Evolutionary conservation across 1,140 invertebrate species (phyloP).

Genomic region (Penaeus vannamei): DNA sequence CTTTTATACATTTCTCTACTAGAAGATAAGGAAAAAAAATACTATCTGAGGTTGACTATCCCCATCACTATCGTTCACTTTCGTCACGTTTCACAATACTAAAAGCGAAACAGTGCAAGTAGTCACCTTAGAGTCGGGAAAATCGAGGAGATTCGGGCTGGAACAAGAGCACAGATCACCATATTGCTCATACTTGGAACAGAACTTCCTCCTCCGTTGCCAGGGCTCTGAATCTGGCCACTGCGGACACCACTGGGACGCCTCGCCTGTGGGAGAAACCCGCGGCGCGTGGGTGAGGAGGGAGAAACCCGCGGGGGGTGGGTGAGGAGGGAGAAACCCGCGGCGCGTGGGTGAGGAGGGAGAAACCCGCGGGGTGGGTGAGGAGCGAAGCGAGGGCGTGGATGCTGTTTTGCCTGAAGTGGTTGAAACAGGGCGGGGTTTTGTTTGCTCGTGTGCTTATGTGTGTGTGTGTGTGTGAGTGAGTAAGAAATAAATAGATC

Average conservation of each 20-base stretch:
- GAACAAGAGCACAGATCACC: slow-evolving; percentile 47
- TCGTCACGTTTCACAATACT: background rate
- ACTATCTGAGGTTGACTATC: too few species aligned
- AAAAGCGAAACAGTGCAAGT: background rate
- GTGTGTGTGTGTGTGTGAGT: too few species aligned
- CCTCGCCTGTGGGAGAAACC: background rate
- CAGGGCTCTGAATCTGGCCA: slow-evolving; percentile 28
- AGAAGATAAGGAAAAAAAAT: too few species aligned
- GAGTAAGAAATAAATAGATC: too few species aligned
- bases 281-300: too few species aligned
- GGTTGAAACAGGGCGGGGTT: background rate
- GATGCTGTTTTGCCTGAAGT: background rate
- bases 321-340: background rate
- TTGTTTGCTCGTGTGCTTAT: background rate
- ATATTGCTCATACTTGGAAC: slow-evolving; percentile 38
- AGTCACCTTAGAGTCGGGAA: background rate
- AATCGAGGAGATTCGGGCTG: background rate
- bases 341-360: background rate
- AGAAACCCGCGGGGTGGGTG: too few species aligned
- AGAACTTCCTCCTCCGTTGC: slow-evolving; percentile 32
- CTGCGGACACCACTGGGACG: background rate
- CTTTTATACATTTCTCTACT: background rate
- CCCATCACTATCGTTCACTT: too few species aligned
- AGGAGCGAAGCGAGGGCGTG: too few species aligned
- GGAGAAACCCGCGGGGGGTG: background rate